Evolutionary conservation across 2,113 vertebrate species (phyloP).

Genomic region (Platichthys stellatus): DNA sequence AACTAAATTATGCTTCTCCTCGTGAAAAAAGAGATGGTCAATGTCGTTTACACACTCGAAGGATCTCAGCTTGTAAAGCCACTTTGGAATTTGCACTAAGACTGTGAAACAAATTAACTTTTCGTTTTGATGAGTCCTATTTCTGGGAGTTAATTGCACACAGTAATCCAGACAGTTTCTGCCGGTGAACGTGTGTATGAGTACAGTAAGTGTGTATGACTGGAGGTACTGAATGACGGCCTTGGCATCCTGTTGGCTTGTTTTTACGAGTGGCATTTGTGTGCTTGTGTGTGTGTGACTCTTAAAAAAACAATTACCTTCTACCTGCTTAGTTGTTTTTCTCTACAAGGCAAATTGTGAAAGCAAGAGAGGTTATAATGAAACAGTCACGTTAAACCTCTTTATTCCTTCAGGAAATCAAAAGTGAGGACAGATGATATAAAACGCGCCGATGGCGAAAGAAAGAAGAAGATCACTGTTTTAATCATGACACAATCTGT

Average conservation of each 20-base stretch:
- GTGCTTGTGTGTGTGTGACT: background rate
- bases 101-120: slow-evolving; percentile 69
- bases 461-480: slow-evolving; percentile 1
- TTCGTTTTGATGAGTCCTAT: slow-evolving; percentile 54
- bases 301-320: slow-evolving; percentile 17
- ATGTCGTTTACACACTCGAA: slow-evolving; percentile 61
- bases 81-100: slow-evolving; percentile 49
- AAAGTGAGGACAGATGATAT: background rate
- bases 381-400: background rate
- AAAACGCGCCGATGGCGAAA: background rate
- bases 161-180: slow-evolving; percentile 44
- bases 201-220: slow-evolving; percentile 25
- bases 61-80: slow-evolving; percentile 59
- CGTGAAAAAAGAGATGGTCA: slow-evolving; percentile 66
- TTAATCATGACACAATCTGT: slow-evolving; percentile 1
- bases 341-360: background rate
- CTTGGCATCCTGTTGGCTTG: slow-evolving; percentile 3
- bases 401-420: slow-evolving; percentile 18
- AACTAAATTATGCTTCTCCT: slow-evolving; percentile 76
- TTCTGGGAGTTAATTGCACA: slow-evolving; percentile 57
- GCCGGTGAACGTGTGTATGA: slow-evolving; percentile 13
- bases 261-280: slow-evolving; percentile 16
- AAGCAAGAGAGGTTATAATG: background rate
- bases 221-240: background rate
- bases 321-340: slow-evolving; percentile 30